Conservation (phyloP, 2,113 vertebrate genomes). For the Anhinga rufa region DNA sequence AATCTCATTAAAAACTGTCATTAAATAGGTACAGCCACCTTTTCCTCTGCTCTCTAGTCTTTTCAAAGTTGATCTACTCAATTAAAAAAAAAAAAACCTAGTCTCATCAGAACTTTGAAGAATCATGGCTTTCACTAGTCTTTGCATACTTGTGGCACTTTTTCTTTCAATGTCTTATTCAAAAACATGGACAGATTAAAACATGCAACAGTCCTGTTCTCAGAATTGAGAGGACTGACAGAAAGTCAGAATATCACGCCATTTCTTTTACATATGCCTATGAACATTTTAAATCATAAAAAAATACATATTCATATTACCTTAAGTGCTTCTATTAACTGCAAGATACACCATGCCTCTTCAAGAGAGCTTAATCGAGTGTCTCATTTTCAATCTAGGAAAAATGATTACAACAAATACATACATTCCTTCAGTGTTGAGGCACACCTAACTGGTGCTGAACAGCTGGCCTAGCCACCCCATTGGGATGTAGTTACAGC, state of each 20-base stretch:
- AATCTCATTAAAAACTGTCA: background rate
- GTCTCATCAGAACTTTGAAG: background rate
- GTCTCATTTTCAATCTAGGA: background rate
- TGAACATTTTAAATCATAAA: background rate
- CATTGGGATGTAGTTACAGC: accelerated
- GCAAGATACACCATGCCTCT: background rate
- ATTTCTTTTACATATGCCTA: background rate
- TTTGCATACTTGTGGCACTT: background rate
- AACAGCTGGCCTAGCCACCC: background rate
- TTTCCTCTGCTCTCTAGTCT: background rate
- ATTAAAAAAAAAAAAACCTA: background rate
- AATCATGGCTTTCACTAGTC: background rate
- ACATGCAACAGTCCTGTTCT: background rate
- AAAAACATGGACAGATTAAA: background rate
- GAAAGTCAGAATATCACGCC: background rate
- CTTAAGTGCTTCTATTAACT: background rate
- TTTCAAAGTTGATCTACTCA: background rate
- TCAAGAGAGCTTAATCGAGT: background rate
- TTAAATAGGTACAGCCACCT: background rate
- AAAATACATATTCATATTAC: background rate
- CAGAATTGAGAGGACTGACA: background rate
- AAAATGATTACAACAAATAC: background rate
- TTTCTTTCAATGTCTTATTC: background rate
- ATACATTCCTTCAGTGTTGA: accelerated
- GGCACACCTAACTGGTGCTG: too few relatives aligned